Conservation (phyloP, 92 coral and sea anemone genomes). For the Zoanthus solanderi region DNA sequence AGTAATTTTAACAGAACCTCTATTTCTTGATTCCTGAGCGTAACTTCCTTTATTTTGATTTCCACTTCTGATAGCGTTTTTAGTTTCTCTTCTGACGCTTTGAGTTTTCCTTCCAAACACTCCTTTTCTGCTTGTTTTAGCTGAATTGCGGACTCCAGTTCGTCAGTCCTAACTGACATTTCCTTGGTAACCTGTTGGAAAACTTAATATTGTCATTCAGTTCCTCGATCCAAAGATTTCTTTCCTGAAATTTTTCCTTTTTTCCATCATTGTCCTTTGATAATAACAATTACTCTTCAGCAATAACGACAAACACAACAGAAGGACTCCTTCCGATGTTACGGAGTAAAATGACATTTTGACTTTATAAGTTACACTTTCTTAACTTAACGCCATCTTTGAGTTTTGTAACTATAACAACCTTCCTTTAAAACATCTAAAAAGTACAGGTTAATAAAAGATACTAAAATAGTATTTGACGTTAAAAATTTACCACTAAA, state of each 20-base stretch:
- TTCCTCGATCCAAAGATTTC: conserved; percentile 47
- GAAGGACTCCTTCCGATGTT: background rate
- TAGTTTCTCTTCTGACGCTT: conserved; percentile 49
- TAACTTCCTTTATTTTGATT: conserved; percentile 57
- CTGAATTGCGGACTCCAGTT: conserved; percentile 44
- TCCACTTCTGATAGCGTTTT: conserved; percentile 57
- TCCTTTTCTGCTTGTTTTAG: conserved; percentile 68
- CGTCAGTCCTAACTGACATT: conserved; percentile 50
- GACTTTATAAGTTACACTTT: too few relatives aligned
- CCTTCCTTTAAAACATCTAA: too few relatives aligned
- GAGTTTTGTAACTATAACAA: too few relatives aligned
- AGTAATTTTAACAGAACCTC: conserved; percentile 67
- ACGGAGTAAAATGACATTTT: background rate
- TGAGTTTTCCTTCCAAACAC: conserved; percentile 56
- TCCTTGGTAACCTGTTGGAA: conserved; percentile 55
- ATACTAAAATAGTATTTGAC: too few relatives aligned
- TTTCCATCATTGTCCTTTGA: conserved; percentile 56
- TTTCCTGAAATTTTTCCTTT: conserved; percentile 64
- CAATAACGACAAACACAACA: background rate
- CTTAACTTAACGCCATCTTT: too few relatives aligned
- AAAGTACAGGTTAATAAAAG: too few relatives aligned
- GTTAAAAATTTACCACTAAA: too few relatives aligned
- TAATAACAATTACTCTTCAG: conserved; percentile 16
- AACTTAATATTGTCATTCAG: conserved; percentile 45
- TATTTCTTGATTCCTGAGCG: conserved; percentile 57